Base-by-base conservation (phyloP, 2,797 vertebrate species). In the Leucoraja ocellata region DNA sequence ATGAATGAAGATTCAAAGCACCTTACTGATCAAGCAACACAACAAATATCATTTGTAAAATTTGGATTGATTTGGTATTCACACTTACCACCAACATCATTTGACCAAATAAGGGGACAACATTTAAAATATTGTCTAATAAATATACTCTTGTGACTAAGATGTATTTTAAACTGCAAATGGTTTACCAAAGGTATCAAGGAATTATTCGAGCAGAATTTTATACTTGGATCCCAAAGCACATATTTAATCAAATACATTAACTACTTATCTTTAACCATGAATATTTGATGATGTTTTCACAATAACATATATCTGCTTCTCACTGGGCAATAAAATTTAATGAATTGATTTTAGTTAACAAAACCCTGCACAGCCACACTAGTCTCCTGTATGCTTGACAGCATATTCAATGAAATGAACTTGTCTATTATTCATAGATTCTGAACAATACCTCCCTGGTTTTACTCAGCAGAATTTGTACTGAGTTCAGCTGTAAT, bases 271-370 rank as follows among this genome's bases (percentile, higher is more conserved):
- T 97, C 97, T 97, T 98, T 98, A 98, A 98, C 98, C 98, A 99
- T 99, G 99, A 99, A 99, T 99, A 99, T 99, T 98, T 98, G 98
- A 99, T 99, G 98, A 99, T 98, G 97, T 98, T 97, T 74, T 97
- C 97, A 98, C 98, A 99, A 99, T 99, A 98, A 99, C 95, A 97
- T 97, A 98, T 98, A 98, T 97, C 97, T 97, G 97, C 97, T 98
- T 98, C 98, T 99, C 98, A 98, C 98, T 97, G 97, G 97, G 98
- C 98, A 99, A 99, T 98, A 97, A 99, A 99, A 98, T 97, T 97
- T 97, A 98, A 98, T 99, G 98, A 99, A 99, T 99, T 99, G 98
- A 99, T 99, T 97, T 98, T 97, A 97, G 98, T 98, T 99, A 98
- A 99, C 98, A 98, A 97, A 98, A 98, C 97, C 98, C 96, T 93